Percentiles rank a stretch among this genome's conserved stretches.
These are phyloP conservation scores for Lissonota sp. DNA, from an alignment of 2,888 invertebrate genomes.

Conservation along the genomic window DNA sequence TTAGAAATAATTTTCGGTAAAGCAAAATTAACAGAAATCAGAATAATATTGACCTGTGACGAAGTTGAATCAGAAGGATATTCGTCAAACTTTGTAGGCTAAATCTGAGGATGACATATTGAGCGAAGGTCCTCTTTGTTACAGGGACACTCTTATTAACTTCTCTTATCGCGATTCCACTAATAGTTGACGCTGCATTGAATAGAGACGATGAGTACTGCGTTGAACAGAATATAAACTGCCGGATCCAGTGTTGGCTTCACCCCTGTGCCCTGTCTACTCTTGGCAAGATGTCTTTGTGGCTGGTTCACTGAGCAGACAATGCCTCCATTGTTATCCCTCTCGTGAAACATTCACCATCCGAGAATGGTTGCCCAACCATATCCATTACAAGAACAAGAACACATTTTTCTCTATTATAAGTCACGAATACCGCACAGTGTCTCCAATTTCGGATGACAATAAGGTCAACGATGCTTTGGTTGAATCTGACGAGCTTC, in stretches of 20 bases:
- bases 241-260: constrained; percentile 19
- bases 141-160: constrained; percentile 55
- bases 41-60: not conserved
- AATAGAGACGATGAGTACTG: constrained; percentile 31
- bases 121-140: constrained; percentile 36
- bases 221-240: constrained; percentile 39
- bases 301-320: constrained; percentile 53
- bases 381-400: constrained; percentile 36
- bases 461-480: constrained; percentile 23
- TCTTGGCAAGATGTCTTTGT: constrained; percentile 57
- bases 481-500: not conserved
- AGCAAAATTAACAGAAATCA: not conserved
- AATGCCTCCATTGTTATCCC: constrained; percentile 58
- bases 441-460: not conserved
- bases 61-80: constrained; percentile 11
- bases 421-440: constrained; percentile 20
- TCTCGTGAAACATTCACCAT: constrained; percentile 31
- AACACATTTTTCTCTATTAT: constrained; percentile 32
- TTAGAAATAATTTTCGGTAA: no score
- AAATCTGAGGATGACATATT: constrained; percentile 41
- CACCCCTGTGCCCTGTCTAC: constrained; percentile 26
- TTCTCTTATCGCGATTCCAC: constrained; percentile 31
- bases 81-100: constrained; percentile 20
- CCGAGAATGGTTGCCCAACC: constrained; percentile 7
- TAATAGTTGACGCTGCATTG: constrained; percentile 46